These are phyloP conservation scores for Thomomys bottae DNA, from an alignment of 2,113 vertebrate genomes.

Conservation along the genomic window DNA sequence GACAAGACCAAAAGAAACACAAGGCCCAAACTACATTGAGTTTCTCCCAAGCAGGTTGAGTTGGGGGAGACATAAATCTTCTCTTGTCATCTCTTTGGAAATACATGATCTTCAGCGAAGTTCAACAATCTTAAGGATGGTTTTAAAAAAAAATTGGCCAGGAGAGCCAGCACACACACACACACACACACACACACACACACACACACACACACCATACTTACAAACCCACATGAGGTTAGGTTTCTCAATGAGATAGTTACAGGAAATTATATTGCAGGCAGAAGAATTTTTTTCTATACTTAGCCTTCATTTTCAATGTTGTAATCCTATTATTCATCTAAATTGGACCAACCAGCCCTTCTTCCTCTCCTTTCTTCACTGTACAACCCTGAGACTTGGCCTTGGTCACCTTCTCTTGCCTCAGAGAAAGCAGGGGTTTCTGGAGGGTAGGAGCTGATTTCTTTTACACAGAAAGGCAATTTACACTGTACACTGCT, in stretches of 20 bases:
- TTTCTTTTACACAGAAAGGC: not conserved
- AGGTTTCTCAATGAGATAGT: constrained; percentile 48
- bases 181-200: not conserved
- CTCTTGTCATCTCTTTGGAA: not conserved
- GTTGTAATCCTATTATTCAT: not conserved
- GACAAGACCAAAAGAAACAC: not conserved
- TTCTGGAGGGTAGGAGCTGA: not conserved
- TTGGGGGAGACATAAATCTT: not conserved
- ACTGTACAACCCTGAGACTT: not conserved
- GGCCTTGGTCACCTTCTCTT: not conserved
- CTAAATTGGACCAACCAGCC: not conserved
- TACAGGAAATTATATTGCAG: constrained; percentile 24
- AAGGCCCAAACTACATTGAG: rapidly evolving
- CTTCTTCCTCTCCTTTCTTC: too few species aligned
- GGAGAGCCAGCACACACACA: not conserved
- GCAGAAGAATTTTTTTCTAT: constrained; percentile 24
- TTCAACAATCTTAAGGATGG: not conserved
- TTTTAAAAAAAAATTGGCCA: not conserved
- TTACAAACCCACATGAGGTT: not conserved
- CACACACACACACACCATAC: not conserved
- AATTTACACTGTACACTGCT: not conserved
- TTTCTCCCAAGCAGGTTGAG: not conserved
- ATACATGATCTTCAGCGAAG: not conserved
- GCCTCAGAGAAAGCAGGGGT: not conserved
- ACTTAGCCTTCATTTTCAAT: not conserved